Evolutionary conservation across 2,888 invertebrate species (phyloP).

Genomic region (Crepidodera aurea): DNA sequence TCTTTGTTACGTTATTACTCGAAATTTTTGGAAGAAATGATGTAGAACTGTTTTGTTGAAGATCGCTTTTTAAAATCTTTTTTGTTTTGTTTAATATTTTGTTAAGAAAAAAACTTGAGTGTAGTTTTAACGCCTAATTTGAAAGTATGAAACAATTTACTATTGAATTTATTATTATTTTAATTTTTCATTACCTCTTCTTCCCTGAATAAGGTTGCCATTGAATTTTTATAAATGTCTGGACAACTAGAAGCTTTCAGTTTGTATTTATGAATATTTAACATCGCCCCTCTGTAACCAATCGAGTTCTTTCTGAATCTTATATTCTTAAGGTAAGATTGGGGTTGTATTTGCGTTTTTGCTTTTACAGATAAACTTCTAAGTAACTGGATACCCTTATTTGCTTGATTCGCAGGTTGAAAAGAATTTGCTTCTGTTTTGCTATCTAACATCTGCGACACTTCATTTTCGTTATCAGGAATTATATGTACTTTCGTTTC

Average conservation of each 20-base stretch:
- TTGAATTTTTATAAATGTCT: conserved; percentile 87
- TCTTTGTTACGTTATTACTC: too few species aligned
- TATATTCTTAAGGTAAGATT: conserved; percentile 74
- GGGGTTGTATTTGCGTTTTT: conserved; percentile 36
- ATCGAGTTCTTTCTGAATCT: conserved; percentile 81
- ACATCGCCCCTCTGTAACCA: conserved; percentile 86
- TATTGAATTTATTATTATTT: too few species aligned
- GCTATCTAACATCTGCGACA: conserved; percentile 41
- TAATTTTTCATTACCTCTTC: conserved; percentile 65
- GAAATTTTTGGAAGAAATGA: too few species aligned
- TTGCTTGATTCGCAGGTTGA: neutral
- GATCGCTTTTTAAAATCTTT: too few species aligned
- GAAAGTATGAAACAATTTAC: too few species aligned
- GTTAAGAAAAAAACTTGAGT: too few species aligned
- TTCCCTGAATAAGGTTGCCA: conserved; percentile 82
- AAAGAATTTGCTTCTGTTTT: neutral
- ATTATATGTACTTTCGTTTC: neutral
- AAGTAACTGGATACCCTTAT: conserved; percentile 15
- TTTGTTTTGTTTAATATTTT: too few species aligned
- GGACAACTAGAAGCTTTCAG: conserved; percentile 90
- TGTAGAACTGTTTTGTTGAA: too few species aligned
- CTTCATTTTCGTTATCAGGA: conserved; percentile 7
- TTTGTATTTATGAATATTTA: conserved; percentile 83
- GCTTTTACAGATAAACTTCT: conserved; percentile 32
- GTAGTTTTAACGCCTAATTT: too few species aligned